Evolutionary conservation across 1,140 invertebrate species (phyloP), one percentile per base, ranked within the genome.

Genomic region (Calliphora vicina): DNA sequence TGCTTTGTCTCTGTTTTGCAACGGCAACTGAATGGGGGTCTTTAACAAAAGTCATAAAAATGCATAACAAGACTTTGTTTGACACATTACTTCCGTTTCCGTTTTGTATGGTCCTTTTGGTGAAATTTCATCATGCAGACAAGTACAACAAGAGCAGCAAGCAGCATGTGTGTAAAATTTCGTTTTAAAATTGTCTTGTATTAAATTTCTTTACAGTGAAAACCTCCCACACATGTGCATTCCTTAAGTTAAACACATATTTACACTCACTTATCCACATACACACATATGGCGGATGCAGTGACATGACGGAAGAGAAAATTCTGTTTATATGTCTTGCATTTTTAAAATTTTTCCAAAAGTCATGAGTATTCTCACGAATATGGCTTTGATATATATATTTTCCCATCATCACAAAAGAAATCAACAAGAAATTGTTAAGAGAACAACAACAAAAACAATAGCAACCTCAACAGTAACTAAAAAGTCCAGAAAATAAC

Each of bases 81-180:
- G 61, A 67, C 61, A 67, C 61, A 67, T 67, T 67, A 67, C 61
- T 67, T 67, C 61, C 61, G 61, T 67, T 67, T 67, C 61, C 61
- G 61, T 23, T 67, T 20, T 67, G 20, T 67, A 25, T 67, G 20
- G 61, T 20, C 61, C 23, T 67, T n/a, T 67, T 23, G 61, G n/a
- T 67, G 61, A 50, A 67, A 67, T 67, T 67, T 67, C n/a, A 25
- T 23, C 20, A 57, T 57, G 50, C 50, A 17, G 13, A 57, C 50
- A 6, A n/a, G 15, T 1, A 57, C 17, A 57, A 57, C 50, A 57
- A 57, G 50, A n/a, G 23, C n/a, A 23, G n/a, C n/a, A 0, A n/a
- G 61, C 23, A 67, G 61, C 23, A 23, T 67, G 20, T 25, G 20
- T 67, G n/a, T 67, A 20, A 67, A 67, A 67, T 67, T 67, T 67